Evolutionary conservation across 1,140 invertebrate species (phyloP).

Genomic region (Brachionus sp.): DNA sequence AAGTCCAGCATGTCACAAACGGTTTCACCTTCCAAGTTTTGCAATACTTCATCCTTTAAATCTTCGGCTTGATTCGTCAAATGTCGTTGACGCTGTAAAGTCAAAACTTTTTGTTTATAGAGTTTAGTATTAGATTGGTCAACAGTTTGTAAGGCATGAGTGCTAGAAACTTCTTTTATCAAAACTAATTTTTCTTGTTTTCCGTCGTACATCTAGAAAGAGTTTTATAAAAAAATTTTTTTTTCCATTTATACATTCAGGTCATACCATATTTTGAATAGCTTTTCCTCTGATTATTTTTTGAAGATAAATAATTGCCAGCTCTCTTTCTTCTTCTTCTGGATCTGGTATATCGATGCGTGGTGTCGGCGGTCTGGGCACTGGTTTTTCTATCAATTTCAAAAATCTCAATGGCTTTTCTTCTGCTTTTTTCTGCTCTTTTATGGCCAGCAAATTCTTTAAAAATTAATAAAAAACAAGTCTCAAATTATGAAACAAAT

Average conservation of each 20-base stretch:
- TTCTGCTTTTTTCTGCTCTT: slow-evolving; percentile 58
- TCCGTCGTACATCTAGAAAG: slow-evolving; percentile 67
- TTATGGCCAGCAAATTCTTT: slow-evolving; percentile 47
- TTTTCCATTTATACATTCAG: neutral
- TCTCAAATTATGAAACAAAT: neutral
- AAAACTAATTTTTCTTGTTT: slow-evolving; percentile 67
- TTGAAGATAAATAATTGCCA: slow-evolving; percentile 66
- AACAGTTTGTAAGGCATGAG: slow-evolving; percentile 64
- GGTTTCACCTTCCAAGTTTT: slow-evolving; percentile 63
- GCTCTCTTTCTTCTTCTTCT: slow-evolving; percentile 63
- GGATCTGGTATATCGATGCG: slow-evolving; percentile 61
- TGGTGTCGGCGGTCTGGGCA: slow-evolving; percentile 63
- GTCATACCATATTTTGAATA: slow-evolving; percentile 67
- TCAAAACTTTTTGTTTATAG: slow-evolving; percentile 59
- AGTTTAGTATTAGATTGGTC: slow-evolving; percentile 57
- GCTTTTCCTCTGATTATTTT: slow-evolving; percentile 68
- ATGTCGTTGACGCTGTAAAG: slow-evolving; percentile 57
- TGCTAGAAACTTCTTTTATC: slow-evolving; percentile 68
- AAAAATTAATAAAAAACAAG: neutral
- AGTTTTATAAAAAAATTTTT: slow-evolving; percentile 46
- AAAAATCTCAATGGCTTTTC: slow-evolving; percentile 57
- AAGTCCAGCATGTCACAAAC: slow-evolving; percentile 68
- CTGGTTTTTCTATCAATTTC: slow-evolving; percentile 60
- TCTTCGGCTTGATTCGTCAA: slow-evolving; percentile 53
- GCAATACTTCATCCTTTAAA: slow-evolving; percentile 49